Evolutionary conservation across 1,140 invertebrate species (phyloP).

Genomic region (Solenopsis fugax): DNA sequence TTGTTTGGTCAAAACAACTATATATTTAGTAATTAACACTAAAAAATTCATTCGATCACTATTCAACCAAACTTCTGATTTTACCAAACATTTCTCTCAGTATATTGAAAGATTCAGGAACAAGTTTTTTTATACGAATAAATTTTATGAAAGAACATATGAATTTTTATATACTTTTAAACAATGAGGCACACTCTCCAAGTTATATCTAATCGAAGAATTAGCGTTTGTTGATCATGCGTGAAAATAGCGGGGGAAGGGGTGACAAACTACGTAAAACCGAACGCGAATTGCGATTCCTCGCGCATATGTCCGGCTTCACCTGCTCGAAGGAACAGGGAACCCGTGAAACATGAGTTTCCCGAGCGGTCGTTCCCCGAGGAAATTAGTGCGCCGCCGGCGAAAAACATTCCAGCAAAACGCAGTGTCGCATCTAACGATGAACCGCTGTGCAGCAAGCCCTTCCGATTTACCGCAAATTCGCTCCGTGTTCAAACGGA

Average conservation of each 20-base stretch:
- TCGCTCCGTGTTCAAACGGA: conserved; percentile 37
- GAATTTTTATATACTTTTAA: neutral
- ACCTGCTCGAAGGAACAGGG: conserved; percentile 44
- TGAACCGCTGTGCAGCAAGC: conserved; percentile 7
- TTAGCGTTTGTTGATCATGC: neutral
- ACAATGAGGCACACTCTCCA: neutral
- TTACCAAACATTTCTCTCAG: too few relatives aligned
- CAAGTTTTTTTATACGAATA: neutral
- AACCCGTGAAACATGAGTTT: conserved; percentile 48
- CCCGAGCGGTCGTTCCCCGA: conserved; percentile 53
- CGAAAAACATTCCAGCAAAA: conserved; percentile 58
- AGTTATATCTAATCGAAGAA: neutral
- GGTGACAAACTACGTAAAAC: conserved; percentile 30
- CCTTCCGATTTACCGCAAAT: conserved; percentile 54
- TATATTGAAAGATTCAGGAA: neutral
- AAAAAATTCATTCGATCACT: too few relatives aligned
- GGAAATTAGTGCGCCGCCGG: conserved; percentile 46
- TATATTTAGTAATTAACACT: too few relatives aligned
- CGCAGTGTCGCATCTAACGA: conserved; percentile 57
- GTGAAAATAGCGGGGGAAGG: neutral
- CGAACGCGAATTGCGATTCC: conserved; percentile 54
- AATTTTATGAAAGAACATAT: too few relatives aligned
- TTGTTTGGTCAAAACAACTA: too few relatives aligned
- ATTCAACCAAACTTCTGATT: too few relatives aligned
- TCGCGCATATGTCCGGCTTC: conserved; percentile 26